Percentiles rank a stretch among this genome's conserved stretches.
Evolutionary conservation across 2,797 vertebrate species (phyloP).

Genomic region (Poecilia wingei): DNA sequence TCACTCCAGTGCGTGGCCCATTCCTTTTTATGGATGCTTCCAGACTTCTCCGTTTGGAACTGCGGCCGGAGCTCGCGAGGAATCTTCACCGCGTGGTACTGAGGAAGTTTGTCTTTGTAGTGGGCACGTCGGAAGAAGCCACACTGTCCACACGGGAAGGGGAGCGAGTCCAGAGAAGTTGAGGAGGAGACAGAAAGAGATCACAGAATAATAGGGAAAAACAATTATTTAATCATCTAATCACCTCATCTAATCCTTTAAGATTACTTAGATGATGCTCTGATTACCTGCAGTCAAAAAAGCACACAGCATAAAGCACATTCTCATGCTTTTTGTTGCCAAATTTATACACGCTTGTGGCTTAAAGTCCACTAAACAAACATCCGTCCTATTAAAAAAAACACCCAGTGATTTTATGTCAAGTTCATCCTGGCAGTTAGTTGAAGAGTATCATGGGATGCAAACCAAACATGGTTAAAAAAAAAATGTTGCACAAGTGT

Average conservation of each 20-base stretch:
- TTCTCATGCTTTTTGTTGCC: constrained; percentile 49
- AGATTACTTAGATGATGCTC: neutral
- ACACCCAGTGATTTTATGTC: constrained; percentile 18
- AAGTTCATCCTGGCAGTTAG: constrained; percentile 56
- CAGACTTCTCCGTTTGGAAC: constrained; percentile 86
- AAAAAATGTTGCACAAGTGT: neutral
- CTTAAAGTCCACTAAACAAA: constrained; percentile 24
- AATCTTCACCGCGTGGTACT: constrained; percentile 93
- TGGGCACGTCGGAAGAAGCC: constrained; percentile 91
- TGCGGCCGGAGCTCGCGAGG: constrained; percentile 87
- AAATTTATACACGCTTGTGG: constrained; percentile 16
- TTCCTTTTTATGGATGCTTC: constrained; percentile 85
- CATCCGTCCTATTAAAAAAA: constrained; percentile 24
- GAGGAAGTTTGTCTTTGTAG: constrained; percentile 88
- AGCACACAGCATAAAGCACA: constrained; percentile 31
- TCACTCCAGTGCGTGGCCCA: constrained; percentile 87
- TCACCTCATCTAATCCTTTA: neutral
- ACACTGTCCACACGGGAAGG: constrained; percentile 74
- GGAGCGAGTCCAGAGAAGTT: neutral
- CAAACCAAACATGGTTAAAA: neutral
- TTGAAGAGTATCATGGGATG: neutral
- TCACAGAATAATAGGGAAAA: constrained; percentile 12
- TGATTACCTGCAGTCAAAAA: neutral
- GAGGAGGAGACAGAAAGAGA: neutral
- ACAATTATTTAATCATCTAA: neutral